These are phyloP conservation scores for Himalopsyche anomala DNA, from an alignment of 2,888 invertebrate genomes.

Conservation along the genomic window DNA sequence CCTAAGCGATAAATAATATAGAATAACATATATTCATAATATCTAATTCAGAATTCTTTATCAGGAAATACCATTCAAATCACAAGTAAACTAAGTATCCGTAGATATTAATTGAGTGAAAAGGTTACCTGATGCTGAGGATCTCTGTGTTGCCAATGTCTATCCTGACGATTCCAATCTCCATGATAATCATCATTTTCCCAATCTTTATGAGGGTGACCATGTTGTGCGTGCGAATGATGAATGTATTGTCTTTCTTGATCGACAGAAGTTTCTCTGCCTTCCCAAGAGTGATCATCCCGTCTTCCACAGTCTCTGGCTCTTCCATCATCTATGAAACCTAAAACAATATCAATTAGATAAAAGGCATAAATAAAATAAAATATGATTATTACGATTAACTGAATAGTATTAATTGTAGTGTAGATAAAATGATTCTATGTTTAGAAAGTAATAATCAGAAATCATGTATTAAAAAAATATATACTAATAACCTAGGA, in stretches of 20 bases:
- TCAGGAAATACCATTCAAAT: neutral
- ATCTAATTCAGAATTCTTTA: neutral
- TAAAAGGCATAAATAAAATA: neutral
- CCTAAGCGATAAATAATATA: conserved; percentile 68
- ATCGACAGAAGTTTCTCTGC: conserved; percentile 74
- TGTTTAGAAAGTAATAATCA: too few species aligned
- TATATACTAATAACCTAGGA: neutral
- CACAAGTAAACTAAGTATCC: neutral
- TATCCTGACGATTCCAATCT: conserved; percentile 75
- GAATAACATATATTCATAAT: neutral
- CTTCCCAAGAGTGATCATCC: conserved; percentile 77
- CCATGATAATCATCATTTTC: conserved; percentile 77
- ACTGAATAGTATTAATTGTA: too few species aligned
- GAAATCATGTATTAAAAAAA: too few species aligned
- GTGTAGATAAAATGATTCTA: too few species aligned
- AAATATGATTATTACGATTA: too few species aligned
- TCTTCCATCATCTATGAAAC: conserved; percentile 75
- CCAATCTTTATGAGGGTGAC: conserved; percentile 76
- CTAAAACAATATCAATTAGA: conserved; percentile 66
- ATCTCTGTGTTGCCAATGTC: conserved; percentile 75
- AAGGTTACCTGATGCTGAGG: conserved; percentile 66
- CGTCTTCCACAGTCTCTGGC: conserved; percentile 73
- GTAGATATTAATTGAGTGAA: neutral
- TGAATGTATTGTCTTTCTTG: conserved; percentile 72
- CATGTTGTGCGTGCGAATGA: conserved; percentile 67